Conservation (phyloP, 92 coral and sea anemone genomes). For the Palythoa caribaeorum region DNA sequence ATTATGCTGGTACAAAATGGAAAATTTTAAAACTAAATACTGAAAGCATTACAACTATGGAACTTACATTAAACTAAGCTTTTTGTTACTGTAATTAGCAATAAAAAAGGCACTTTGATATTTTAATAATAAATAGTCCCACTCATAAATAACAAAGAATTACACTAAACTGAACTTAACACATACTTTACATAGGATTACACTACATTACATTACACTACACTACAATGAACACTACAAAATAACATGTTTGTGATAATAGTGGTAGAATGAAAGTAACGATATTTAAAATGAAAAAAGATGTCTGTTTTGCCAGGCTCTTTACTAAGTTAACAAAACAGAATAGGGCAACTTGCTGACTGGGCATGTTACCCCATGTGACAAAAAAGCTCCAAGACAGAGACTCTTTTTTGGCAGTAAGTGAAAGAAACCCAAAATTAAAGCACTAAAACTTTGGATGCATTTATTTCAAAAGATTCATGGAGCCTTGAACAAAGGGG, state of each 20-base stretch:
- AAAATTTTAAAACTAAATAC: too few relatives aligned
- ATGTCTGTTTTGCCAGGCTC: background rate
- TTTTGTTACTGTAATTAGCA: too few relatives aligned
- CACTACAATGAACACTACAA: constrained; percentile 24
- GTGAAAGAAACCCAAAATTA: too few relatives aligned
- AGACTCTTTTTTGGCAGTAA: too few relatives aligned
- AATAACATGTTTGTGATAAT: background rate
- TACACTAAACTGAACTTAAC: constrained; percentile 8
- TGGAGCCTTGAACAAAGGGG: background rate
- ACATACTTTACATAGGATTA: constrained; percentile 16
- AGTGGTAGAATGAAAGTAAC: background rate
- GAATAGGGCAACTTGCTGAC: background rate
- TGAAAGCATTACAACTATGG: too few relatives aligned
- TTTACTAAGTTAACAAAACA: background rate
- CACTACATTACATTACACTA: constrained; percentile 26
- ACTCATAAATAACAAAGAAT: background rate
- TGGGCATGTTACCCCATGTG: too few relatives aligned
- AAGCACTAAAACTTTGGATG: background rate
- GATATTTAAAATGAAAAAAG: background rate
- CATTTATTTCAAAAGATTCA: background rate
- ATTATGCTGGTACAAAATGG: too few relatives aligned
- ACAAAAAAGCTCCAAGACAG: too few relatives aligned
- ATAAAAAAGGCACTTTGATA: background rate
- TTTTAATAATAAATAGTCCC: background rate
- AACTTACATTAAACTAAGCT: too few relatives aligned